These are phyloP conservation scores for Anas acuta DNA, from an alignment of 2,797 vertebrate genomes.

Conservation along the genomic window DNA sequence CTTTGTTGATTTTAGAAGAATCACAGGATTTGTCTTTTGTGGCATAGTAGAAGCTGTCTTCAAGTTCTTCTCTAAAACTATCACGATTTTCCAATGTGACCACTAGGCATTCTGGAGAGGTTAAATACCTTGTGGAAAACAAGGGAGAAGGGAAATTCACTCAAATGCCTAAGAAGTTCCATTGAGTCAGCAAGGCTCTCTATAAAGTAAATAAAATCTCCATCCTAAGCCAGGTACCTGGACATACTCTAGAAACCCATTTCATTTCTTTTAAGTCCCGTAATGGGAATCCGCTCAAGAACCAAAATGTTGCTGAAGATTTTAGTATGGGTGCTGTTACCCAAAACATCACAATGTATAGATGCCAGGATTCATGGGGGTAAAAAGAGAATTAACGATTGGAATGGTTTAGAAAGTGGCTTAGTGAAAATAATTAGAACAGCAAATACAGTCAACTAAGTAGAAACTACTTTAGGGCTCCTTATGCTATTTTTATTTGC, in stretches of 20 bases:
- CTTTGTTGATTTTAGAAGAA: background rate
- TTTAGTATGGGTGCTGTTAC: background rate
- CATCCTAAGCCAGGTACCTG: background rate
- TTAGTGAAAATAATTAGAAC: conserved; percentile 36
- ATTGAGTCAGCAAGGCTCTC: background rate
- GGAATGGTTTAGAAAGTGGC: background rate
- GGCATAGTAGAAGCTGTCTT: background rate
- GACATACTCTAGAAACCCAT: background rate
- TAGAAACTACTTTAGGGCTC: background rate
- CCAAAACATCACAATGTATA: background rate
- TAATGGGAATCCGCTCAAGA: background rate
- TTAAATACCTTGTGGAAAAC: background rate
- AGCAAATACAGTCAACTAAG: conserved; percentile 13
- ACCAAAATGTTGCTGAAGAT: accelerated
- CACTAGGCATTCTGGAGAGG: background rate
- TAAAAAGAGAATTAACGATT: background rate
- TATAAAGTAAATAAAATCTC: background rate
- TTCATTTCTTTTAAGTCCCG: background rate
- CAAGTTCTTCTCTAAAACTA: background rate
- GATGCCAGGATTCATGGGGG: background rate
- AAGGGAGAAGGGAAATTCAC: background rate
- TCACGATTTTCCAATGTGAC: background rate
- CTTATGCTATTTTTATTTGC: conserved; percentile 51
- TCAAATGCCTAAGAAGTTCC: background rate
- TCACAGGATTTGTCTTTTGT: background rate